phyloP scores from a whole-genome alignment of 2,888 invertebrate species.

The Schizotus pectinicornis region DNA sequence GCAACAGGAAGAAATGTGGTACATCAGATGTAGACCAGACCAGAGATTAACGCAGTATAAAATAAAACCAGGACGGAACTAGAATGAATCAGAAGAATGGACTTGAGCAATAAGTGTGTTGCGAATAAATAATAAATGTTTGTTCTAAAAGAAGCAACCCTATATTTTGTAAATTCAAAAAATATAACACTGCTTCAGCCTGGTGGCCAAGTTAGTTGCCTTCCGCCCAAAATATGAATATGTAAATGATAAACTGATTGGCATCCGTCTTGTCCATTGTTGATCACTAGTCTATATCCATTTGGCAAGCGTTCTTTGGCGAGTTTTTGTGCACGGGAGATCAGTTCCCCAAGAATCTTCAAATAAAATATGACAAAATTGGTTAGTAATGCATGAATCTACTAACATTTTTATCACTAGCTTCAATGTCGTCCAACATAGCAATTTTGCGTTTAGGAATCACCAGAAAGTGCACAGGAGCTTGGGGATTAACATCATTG shows the following conservation, averaged over 20 bases:
- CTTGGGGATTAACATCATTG: conserved; percentile 80
- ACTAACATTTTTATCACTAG: conserved; percentile 59
- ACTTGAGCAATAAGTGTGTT: too few species aligned
- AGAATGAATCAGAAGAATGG: too few species aligned
- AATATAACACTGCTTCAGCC: conserved; percentile 43
- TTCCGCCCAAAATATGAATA: conserved; percentile 80
- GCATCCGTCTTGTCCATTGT: conserved; percentile 81
- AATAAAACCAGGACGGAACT: too few species aligned
- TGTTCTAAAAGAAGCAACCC: too few species aligned
- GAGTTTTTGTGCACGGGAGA: conserved; percentile 71
- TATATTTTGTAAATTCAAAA: too few species aligned
- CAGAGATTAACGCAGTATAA: too few species aligned
- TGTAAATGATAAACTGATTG: conserved; percentile 86
- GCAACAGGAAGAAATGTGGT: too few species aligned
- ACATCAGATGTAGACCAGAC: too few species aligned
- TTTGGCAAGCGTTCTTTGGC: conserved; percentile 68
- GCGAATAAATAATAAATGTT: too few species aligned
- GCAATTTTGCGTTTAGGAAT: conserved; percentile 79
- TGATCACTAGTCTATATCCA: conserved; percentile 79
- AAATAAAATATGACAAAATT: conserved; percentile 35
- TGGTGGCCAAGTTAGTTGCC: conserved; percentile 68
- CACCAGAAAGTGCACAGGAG: conserved; percentile 83
- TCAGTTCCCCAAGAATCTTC: conserved; percentile 76
- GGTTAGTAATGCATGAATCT: neutral
- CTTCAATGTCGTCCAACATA: conserved; percentile 66